phyloP scores from a whole-genome alignment of 2,113 vertebrate genomes.

The Panthera uncia region DNA sequence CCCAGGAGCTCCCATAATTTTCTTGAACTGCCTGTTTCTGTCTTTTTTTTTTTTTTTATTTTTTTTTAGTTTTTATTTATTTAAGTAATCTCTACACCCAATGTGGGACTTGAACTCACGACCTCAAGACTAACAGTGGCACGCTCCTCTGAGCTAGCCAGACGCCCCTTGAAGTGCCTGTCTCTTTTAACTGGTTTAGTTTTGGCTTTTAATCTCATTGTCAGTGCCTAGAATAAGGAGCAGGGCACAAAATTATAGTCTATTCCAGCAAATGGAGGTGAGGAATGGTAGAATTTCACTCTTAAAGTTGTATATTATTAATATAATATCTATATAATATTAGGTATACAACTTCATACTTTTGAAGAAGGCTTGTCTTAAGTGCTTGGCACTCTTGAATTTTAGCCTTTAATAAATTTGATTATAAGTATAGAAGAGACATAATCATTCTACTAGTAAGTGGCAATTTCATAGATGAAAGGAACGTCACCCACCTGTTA shows the following conservation, averaged over 20 bases:
- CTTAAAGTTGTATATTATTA: not conserved
- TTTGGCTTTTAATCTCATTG: not conserved
- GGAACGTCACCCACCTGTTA: not conserved
- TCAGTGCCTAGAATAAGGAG: not conserved
- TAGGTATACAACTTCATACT: not conserved
- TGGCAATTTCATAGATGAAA: slow-evolving; percentile 1
- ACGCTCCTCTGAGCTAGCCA: too few species aligned
- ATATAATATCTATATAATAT: not conserved
- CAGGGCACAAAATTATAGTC: not conserved
- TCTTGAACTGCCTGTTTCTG: too few species aligned
- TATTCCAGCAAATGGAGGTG: not conserved
- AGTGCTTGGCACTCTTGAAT: not conserved
- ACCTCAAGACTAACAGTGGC: too few species aligned
- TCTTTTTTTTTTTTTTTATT: too few species aligned
- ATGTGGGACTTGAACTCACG: too few species aligned
- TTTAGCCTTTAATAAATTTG: slow-evolving; percentile 38
- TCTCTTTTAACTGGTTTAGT: not conserved
- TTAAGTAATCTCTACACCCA: too few species aligned
- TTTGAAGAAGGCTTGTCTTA: not conserved
- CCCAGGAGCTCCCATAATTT: too few species aligned
- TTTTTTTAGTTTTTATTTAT: too few species aligned
- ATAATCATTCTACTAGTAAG: not conserved
- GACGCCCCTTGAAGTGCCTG: not conserved
- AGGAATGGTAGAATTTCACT: not conserved
- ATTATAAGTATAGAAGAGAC: not conserved